Evolutionary conservation across 35 echinoderm and acorn worm genomes (phyloP).

Genomic region (Heliocidaris erythrogramma): DNA sequence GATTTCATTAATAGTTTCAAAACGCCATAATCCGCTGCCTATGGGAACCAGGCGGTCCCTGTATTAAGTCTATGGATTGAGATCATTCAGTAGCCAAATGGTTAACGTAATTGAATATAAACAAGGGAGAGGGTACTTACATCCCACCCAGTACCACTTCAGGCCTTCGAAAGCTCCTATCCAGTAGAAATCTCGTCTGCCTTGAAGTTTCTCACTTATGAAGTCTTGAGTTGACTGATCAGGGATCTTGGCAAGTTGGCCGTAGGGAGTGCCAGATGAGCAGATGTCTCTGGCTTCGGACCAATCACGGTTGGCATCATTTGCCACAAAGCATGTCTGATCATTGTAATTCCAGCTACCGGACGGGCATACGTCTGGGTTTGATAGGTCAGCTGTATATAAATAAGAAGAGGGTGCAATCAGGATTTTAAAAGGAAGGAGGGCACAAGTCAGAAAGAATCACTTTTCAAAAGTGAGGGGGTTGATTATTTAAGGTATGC

Average conservation of each 20-base stretch:
- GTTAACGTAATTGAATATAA: too few relatives aligned
- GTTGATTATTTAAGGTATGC: not conserved
- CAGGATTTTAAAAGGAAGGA: too few relatives aligned
- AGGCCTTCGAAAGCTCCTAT: not conserved
- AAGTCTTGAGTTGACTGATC: conserved; percentile 14
- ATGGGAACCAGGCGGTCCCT: too few relatives aligned
- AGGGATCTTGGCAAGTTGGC: conserved; percentile 9
- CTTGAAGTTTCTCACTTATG: not conserved
- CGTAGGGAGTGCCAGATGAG: not conserved
- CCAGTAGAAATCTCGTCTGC: not conserved
- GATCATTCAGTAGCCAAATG: too few relatives aligned
- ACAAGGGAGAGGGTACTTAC: not conserved
- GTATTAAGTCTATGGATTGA: too few relatives aligned
- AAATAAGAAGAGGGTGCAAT: not conserved
- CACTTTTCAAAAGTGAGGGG: too few relatives aligned
- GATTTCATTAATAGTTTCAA: too few relatives aligned
- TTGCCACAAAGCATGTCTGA: not conserved
- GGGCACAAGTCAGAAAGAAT: too few relatives aligned
- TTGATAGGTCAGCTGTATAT: not conserved
- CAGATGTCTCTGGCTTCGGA: not conserved
- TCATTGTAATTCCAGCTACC: conserved; percentile 3
- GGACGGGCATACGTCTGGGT: not conserved
- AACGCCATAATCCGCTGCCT: too few relatives aligned
- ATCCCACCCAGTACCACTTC: not conserved
- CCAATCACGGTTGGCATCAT: not conserved